Percentiles rank a stretch among this genome's conserved stretches.
Conservation (phyloP, 2,888 invertebrate genomes). For the Tiliacea aurago region DNA sequence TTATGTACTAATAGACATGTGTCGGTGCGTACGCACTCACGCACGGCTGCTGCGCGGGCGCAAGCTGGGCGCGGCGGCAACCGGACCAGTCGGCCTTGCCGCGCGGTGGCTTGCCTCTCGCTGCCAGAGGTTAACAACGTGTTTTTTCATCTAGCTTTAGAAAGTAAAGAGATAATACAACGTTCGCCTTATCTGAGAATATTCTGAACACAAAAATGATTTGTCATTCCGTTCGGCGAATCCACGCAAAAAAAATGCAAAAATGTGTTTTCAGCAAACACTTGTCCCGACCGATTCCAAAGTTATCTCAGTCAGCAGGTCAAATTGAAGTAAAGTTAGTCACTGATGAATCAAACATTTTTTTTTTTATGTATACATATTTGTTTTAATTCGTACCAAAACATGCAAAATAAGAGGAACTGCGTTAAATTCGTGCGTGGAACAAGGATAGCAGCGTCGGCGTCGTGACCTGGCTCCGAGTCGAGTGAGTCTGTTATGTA, state of each 20-base stretch:
- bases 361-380: slow-evolving; percentile 6
- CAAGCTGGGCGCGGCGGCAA: slow-evolving; percentile 70
- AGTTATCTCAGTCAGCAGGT: slow-evolving; percentile 38
- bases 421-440: slow-evolving; percentile 54
- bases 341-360: slow-evolving; percentile 45
- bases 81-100: slow-evolving; percentile 87
- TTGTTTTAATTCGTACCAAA: slow-evolving; percentile 22
- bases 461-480: slow-evolving; percentile 76
- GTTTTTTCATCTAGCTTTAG: slow-evolving; percentile 89
- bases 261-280: slow-evolving; percentile 39
- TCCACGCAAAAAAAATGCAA: slow-evolving; percentile 16
- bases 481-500: slow-evolving; percentile 72
- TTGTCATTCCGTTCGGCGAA: slow-evolving; percentile 28
- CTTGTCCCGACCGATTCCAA: slow-evolving; percentile 6
- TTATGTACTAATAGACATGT: slow-evolving; percentile 61
- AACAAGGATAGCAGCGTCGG: slow-evolving; percentile 71
- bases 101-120: slow-evolving; percentile 85
- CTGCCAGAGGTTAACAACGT: slow-evolving; percentile 89
- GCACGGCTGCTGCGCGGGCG: slow-evolving; percentile 62
- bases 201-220: slow-evolving; percentile 48
- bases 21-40: slow-evolving; percentile 70
- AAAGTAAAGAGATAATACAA: slow-evolving; percentile 86
- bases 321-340: slow-evolving; percentile 34
- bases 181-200: slow-evolving; percentile 72
- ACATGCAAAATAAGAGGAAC: slow-evolving; percentile 59